Percentiles rank a stretch among this genome's conserved stretches.
phyloP scores from a whole-genome alignment of 2,113 vertebrate genomes.

The Myocastor coypus region DNA sequence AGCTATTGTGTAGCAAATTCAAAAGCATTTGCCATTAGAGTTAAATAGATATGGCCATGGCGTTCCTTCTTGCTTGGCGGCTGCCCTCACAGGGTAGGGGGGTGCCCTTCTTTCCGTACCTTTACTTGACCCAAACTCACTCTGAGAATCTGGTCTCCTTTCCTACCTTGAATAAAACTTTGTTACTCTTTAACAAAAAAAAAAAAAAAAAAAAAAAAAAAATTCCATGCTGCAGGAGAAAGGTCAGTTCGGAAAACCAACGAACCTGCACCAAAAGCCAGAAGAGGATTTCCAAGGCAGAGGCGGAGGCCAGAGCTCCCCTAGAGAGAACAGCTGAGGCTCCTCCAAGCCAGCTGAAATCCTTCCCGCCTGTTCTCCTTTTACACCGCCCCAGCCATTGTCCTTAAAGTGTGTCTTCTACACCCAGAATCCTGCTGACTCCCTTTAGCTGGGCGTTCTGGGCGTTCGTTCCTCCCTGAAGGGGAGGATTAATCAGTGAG shows the following conservation, averaged over 20 bases:
- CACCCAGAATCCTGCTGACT: not conserved
- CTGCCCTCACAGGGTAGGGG: not conserved
- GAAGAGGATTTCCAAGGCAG: not conserved
- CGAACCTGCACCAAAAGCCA: not conserved
- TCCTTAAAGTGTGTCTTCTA: not conserved
- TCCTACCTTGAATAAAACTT: not conserved
- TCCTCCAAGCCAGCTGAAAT: not conserved
- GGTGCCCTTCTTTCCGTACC: not conserved
- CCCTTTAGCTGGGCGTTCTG: not conserved
- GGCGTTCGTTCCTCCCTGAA: not conserved
- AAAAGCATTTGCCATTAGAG: not conserved
- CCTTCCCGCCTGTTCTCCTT: not conserved
- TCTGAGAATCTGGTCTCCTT: not conserved
- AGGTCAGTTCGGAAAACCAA: not conserved
- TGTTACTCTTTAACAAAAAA: not conserved
- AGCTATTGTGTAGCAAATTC: not conserved
- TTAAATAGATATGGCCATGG: not conserved
- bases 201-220: not conserved
- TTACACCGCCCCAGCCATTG: not conserved
- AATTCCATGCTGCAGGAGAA: not conserved
- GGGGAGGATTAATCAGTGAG: not conserved
- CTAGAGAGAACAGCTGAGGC: not conserved
- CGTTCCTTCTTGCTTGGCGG: not conserved
- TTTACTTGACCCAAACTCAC: not conserved
- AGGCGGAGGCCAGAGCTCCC: not conserved